A percentile compares a stretch with the other conserved stretches of the same genome.
Evolutionary conservation across 2,113 vertebrate genomes (phyloP).

Genomic region (Varanus salvator): DNA sequence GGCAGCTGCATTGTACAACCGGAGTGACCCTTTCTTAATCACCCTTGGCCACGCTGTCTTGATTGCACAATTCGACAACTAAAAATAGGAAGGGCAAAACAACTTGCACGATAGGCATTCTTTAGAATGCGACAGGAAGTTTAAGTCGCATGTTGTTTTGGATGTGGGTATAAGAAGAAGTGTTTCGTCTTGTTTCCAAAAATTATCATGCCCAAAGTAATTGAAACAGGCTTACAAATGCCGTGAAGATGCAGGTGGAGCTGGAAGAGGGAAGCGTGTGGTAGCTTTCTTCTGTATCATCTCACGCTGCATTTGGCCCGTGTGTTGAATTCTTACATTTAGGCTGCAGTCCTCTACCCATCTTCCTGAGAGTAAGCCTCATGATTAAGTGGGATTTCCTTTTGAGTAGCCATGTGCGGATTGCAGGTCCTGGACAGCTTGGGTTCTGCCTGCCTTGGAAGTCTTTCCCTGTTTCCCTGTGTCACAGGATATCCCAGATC

Average conservation of each 20-base stretch:
- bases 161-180: not conserved
- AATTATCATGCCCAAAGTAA: not conserved
- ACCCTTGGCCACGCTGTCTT: not conserved
- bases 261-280: not conserved
- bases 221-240: constrained; percentile 43
- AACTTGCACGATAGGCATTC: constrained; percentile 7
- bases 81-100: not conserved
- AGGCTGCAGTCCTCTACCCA: not conserved
- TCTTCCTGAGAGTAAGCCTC: not conserved
- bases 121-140: constrained; percentile 54
- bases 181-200: not conserved
- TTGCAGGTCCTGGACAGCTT: not conserved
- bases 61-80: not conserved
- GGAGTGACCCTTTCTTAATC: not conserved
- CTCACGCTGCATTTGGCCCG: not conserved
- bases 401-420: not conserved
- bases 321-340: not conserved
- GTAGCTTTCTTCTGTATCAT: not conserved
- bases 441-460: not conserved
- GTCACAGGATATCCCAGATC: not conserved
- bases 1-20: not conserved
- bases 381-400: not conserved
- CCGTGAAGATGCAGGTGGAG: not conserved
- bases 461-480: not conserved
- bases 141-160: constrained; percentile 20